Conservation (phyloP, 2,888 invertebrate genomes). For the Odontomyia ornata region DNA sequence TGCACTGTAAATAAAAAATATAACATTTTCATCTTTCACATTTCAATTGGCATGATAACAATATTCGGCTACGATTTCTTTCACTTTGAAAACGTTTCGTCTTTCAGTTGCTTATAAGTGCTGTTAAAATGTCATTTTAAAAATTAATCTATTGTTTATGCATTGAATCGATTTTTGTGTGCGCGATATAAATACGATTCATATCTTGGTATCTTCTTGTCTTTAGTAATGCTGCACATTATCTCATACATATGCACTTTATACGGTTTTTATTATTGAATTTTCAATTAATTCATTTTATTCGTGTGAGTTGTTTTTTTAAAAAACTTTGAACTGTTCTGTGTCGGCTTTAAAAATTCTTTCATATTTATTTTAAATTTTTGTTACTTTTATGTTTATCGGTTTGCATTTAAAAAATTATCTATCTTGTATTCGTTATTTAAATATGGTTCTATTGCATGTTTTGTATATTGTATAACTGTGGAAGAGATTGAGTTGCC, state of each 20-base stretch:
- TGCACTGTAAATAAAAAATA: conserved; percentile 50
- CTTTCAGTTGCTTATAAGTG: conserved; percentile 1
- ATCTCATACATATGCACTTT: background rate
- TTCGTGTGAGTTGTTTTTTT: conserved; percentile 36
- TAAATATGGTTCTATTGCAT: conserved; percentile 54
- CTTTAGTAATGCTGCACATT: background rate
- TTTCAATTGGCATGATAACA: conserved; percentile 39
- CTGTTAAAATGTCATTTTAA: conserved; percentile 20
- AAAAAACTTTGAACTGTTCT: conserved; percentile 50
- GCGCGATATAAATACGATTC: background rate
- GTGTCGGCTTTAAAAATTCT: conserved; percentile 45
- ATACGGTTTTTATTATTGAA: background rate
- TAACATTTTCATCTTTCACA: conserved; percentile 38
- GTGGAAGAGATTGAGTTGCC: conserved; percentile 66
- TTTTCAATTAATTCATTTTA: conserved; percentile 3
- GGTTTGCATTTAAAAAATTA: conserved; percentile 45
- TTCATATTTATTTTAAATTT: conserved; percentile 45
- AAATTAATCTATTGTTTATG: conserved; percentile 35
- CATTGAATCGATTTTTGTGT: conserved; percentile 20
- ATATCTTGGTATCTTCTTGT: no score
- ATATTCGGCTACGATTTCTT: conserved; percentile 46
- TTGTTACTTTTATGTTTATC: conserved; percentile 45
- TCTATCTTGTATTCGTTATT: conserved; percentile 45
- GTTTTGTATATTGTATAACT: conserved; percentile 51
- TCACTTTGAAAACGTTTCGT: conserved; percentile 18